A percentile compares a stretch with the other conserved stretches of the same genome.
Evolutionary conservation across 2,113 vertebrate species (phyloP).

Genomic region (Hippocampus guttulatus): DNA sequence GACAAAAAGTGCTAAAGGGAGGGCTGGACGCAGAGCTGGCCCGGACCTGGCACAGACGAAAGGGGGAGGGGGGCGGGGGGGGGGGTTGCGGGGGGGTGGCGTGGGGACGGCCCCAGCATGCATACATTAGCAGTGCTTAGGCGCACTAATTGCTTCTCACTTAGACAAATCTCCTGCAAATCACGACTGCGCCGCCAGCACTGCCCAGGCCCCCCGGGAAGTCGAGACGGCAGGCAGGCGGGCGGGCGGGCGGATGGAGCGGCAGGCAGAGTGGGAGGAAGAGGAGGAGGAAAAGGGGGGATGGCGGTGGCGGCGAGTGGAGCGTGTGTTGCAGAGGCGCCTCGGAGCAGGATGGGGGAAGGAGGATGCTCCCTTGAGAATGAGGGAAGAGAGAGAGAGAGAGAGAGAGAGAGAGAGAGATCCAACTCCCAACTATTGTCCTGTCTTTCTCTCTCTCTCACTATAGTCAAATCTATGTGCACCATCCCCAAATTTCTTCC

Average conservation of each 20-base stretch:
- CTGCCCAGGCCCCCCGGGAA: slow-evolving; percentile 67
- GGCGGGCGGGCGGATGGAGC: slow-evolving; percentile 65
- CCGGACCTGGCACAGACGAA: slow-evolving; percentile 49
- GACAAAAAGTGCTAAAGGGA: slow-evolving; percentile 45
- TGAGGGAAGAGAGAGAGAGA: slow-evolving; percentile 45
- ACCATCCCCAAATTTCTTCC: slow-evolving; percentile 51
- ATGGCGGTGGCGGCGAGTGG: slow-evolving; percentile 42
- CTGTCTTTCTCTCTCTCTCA: slow-evolving; percentile 51
- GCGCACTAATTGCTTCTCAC: slow-evolving; percentile 81
- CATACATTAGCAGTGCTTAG: slow-evolving; percentile 77
- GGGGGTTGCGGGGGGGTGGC: slow-evolving; percentile 28
- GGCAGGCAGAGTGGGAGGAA: slow-evolving; percentile 50
- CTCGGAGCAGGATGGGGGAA: slow-evolving; percentile 64
- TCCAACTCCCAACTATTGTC: slow-evolving; percentile 55
- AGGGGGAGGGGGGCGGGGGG: slow-evolving; percentile 31
- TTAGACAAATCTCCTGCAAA: slow-evolving; percentile 81
- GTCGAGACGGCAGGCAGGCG: slow-evolving; percentile 68
- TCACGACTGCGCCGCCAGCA: slow-evolving; percentile 73
- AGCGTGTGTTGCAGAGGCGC: slow-evolving; percentile 73
- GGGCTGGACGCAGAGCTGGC: slow-evolving; percentile 20
- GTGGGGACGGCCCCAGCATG: slow-evolving; percentile 52
- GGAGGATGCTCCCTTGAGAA: slow-evolving; percentile 59
- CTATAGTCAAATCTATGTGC: slow-evolving; percentile 56
- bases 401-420: slow-evolving; percentile 45
- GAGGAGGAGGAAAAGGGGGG: slow-evolving; percentile 16